Base-by-base conservation (phyloP, 2,113 vertebrate species). In the Clinocottus analis region DNA sequence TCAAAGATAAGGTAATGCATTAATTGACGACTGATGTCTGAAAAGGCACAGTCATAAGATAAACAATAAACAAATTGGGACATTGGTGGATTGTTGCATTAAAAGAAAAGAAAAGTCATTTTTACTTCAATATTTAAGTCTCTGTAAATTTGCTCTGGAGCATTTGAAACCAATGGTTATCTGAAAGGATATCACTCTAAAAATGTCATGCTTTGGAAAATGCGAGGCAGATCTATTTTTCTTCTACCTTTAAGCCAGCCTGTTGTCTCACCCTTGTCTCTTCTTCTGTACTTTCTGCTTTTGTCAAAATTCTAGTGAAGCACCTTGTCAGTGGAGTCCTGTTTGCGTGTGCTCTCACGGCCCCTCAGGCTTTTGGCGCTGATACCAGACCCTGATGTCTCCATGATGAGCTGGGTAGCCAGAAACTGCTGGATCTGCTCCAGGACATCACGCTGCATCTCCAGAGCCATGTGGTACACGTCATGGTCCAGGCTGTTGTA, bases 391-490 rank as follows among this genome's bases (percentile, higher is more conserved):
- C 99, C 98, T 0, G 97, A 97, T 1, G 98, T 99, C 91, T 99
- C 98, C 98, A 99, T 99, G 90, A 99, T 99, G 91, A 99, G 95
- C 53, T 99, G 98, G 7, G 98, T 99, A 80, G 98, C 98, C 80
- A 99, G 94, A 89, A 99, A 99, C 97, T 99, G 98, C 96, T 99
- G 98, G 85, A 99, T 97, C 92, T 99, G 98, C 90, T 99, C 98
- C 86, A 99, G 91, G 74, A 99, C 98, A 65, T 99, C 98, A 6
- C 98, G 94, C 87, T 99, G 98, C 98, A 99, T 99, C 93, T 99
- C 98, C 89, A 99, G 95, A 72, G 98, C 98, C 98, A 99, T 99
- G 93, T 99, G 98, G 93, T 98, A 98, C 58, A 99, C 98, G 56
- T 99, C 98, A 0, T 99, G 98, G 89, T 99, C 98, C 61, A 98